Conservation (phyloP, 2,797 vertebrate genomes). For the Paedocypris micromegethes region DNA sequence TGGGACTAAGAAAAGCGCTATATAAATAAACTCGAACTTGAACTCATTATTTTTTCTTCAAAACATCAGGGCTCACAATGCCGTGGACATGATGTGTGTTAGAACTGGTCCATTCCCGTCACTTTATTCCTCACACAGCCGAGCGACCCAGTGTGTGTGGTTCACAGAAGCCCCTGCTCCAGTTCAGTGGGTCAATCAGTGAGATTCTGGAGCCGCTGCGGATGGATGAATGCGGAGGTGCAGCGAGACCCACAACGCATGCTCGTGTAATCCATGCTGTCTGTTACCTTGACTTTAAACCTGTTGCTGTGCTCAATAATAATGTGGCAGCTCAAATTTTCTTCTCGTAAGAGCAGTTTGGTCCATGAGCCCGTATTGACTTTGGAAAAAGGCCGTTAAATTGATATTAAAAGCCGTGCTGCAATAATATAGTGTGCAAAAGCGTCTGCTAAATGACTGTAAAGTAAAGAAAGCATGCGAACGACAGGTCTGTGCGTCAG, state of each 20-base stretch:
- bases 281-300: slow-evolving; percentile 9
- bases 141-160: slow-evolving; percentile 58
- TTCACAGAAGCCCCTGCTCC: slow-evolving; percentile 56
- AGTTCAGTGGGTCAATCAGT: slow-evolving; percentile 26
- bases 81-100: slow-evolving; percentile 60
- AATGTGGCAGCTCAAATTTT: neutral
- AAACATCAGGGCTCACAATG: slow-evolving; percentile 42
- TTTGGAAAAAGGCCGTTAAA: slow-evolving; percentile 16
- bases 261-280: slow-evolving; percentile 30
- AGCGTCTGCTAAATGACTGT: no score
- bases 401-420: slow-evolving; percentile 22
- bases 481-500: slow-evolving; percentile 22
- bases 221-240: slow-evolving; percentile 35
- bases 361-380: slow-evolving; percentile 12
- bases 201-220: slow-evolving; percentile 2
- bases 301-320: slow-evolving; percentile 29
- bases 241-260: no score
- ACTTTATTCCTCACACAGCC: slow-evolving; percentile 54
- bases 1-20: neutral
- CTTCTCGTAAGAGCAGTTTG: slow-evolving; percentile 11
- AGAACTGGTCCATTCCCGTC: slow-evolving; percentile 64
- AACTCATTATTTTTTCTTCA: no score
- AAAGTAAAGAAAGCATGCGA: slow-evolving; percentile 22
- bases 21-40: no score
- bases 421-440: slow-evolving; percentile 22